Conservation (phyloP, 2,113 vertebrate genomes). For the Malurus alboscapulatus region DNA sequence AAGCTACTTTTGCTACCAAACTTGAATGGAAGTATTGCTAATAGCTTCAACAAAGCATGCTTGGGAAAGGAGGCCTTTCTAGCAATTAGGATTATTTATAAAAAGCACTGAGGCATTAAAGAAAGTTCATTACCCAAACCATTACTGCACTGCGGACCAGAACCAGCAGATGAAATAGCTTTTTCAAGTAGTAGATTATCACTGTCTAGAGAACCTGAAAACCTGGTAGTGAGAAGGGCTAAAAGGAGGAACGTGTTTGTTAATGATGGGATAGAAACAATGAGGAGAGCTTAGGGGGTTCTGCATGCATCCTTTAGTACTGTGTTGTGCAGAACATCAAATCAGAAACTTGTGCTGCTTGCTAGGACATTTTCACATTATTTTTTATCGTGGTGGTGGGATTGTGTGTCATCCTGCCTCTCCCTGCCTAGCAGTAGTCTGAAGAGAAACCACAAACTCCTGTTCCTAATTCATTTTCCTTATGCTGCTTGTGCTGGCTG, state of each 20-base stretch:
- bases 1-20: slow-evolving; percentile 1
- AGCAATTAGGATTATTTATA: not conserved
- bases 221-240: not conserved
- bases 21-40: not conserved
- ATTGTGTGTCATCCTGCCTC: not conserved
- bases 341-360: not conserved
- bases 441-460: not conserved
- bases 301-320: not conserved
- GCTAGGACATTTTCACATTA: not conserved
- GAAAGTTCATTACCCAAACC: not conserved
- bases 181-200: not conserved
- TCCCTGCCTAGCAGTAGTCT: not conserved
- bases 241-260: not conserved
- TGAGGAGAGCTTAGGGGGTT: not conserved
- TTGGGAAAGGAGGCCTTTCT: not conserved
- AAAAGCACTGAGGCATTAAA: not conserved
- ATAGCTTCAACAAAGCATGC: not conserved
- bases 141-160: not conserved
- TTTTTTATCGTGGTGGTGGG: fast-evolving
- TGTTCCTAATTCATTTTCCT: not conserved
- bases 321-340: not conserved
- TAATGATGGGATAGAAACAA: not conserved
- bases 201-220: not conserved
- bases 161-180: not conserved
- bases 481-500: not conserved